Base-by-base conservation (phyloP, 2,113 vertebrate genomes). In the Melanerpes formicivorus region DNA sequence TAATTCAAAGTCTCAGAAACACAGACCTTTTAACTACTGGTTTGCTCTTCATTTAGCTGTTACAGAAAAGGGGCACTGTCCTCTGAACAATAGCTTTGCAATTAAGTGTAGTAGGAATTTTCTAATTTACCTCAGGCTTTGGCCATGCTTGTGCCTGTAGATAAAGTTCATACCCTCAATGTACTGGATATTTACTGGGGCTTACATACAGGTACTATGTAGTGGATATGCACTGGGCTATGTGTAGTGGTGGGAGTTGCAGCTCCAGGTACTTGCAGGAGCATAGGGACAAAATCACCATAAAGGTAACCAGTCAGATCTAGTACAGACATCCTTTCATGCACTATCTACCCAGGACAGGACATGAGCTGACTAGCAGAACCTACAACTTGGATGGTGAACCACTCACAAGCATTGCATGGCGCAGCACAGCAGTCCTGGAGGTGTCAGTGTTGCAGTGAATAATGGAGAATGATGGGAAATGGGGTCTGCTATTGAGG, bases 401-500 rank as follows among this genome's bases (percentile, higher is more conserved):
- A 50, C 34, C 40, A 50, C n/a, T 50, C 58, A 11, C 3, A 16
- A 93, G 64, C 90, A 55, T 84, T 95, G 93, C 95, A 96, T 96
- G 93, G 87, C 70, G 3, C 74, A 81, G 87, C 74, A 9, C 82
- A 81, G 34, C 30, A 16, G 50, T 34, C 75, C 86, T 70, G n/a
- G 19, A 83, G 58, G 25, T 72, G 76, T 95, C 64, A 64, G 14
- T 3, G 0, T 46, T 58, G 72, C 79, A 76, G 23, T 32, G 65
- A 67, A 16, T 48, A 30, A 64, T 60, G 74, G 85, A 64, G 84
- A 69, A 78, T 70, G 83, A 65, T 70, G 91, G 95, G 84, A 95
- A 95, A 95, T 94, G 93, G 84, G 91, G 42, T 91, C 80, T 94
- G 92, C 93, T 94, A 62, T 92, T 54, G 80, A 84, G 55, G 76